These are phyloP conservation scores for Tringa solitaria DNA, from an alignment of 2,113 vertebrate species.

Conservation along the genomic window DNA sequence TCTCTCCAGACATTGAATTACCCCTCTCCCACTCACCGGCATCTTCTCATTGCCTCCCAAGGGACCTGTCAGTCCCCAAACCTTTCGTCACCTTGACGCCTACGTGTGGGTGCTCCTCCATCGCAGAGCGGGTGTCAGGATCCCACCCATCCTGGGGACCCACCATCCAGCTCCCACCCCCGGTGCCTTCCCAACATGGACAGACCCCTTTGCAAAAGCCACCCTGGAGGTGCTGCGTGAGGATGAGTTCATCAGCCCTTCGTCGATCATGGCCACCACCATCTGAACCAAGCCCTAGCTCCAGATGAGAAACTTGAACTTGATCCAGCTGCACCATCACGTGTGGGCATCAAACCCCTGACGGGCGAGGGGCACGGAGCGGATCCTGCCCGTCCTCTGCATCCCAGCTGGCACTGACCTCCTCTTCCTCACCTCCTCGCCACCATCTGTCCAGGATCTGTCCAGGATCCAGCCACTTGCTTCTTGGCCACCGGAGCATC, in stretches of 20 bases:
- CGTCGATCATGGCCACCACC: rapidly evolving
- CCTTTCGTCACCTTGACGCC: too few relatives aligned
- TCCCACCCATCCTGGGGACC: neutral
- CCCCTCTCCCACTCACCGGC: rapidly evolving
- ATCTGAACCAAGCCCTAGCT: rapidly evolving
- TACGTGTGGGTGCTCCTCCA: neutral
- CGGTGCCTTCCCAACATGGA: neutral
- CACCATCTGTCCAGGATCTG: rapidly evolving
- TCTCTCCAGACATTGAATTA: neutral
- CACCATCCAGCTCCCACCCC: neutral
- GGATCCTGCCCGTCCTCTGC: rapidly evolving
- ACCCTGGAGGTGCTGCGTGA: neutral
- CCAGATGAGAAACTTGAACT: neutral
- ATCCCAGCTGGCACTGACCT: neutral
- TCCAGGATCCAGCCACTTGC: neutral
- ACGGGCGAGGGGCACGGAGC: rapidly evolving
- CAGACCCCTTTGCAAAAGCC: neutral
- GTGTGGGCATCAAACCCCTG: rapidly evolving
- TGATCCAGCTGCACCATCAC: rapidly evolving
- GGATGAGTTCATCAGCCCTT: neutral
- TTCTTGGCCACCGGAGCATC: constrained; percentile 21
- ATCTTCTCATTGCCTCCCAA: neutral
- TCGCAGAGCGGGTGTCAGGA: neutral
- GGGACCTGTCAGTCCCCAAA: neutral
- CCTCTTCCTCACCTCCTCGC: neutral